phyloP scores from a whole-genome alignment of 1,140 invertebrate species.

The Ostrea denselamellosa region DNA sequence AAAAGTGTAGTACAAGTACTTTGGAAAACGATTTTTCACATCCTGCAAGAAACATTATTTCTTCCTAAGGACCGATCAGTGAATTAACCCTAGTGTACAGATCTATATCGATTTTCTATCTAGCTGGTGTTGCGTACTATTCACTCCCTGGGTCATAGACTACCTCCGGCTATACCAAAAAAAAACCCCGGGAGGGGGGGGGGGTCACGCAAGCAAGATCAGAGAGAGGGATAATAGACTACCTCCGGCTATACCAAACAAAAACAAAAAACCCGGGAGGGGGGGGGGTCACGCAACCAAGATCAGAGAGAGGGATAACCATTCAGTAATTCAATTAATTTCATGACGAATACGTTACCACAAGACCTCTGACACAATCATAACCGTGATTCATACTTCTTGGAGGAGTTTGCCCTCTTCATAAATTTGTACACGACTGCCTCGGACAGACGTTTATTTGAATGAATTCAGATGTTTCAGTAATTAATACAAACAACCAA shows the following conservation, averaged over 20 bases:
- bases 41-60: too few relatives aligned
- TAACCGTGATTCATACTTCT: not conserved
- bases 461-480: not conserved
- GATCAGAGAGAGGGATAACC: not conserved
- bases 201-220: not conserved
- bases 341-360: not conserved
- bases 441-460: not conserved
- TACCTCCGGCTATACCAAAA: too few relatives aligned
- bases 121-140: too few relatives aligned
- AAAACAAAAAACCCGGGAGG: too few relatives aligned
- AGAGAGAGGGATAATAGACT: not conserved
- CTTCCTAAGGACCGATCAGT: too few relatives aligned
- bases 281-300: not conserved
- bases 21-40: too few relatives aligned
- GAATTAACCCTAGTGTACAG: too few relatives aligned
- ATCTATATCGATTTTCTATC: too few relatives aligned
- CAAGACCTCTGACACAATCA: not conserved
- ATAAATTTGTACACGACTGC: not conserved
- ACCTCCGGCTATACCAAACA: too few relatives aligned
- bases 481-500: not conserved
- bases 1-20: too few relatives aligned
- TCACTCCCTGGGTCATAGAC: too few relatives aligned
- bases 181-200: too few relatives aligned
- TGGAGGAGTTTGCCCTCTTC: not conserved
- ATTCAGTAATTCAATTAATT: not conserved